Evolutionary conservation across 2,797 vertebrate species (phyloP).

Genomic region (Acomys russatus): DNA sequence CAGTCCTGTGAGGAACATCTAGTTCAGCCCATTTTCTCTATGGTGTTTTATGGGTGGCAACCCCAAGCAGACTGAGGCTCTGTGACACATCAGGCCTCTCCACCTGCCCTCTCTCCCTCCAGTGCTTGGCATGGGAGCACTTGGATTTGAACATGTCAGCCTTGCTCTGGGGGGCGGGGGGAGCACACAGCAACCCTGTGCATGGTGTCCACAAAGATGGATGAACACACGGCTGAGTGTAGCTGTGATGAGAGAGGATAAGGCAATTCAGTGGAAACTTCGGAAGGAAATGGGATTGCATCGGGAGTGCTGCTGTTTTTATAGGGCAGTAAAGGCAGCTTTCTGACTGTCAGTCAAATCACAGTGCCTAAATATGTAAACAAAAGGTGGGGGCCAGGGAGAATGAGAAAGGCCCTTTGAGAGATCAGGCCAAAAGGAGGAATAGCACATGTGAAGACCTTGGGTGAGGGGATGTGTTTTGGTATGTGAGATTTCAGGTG

Average conservation of each 20-base stretch:
- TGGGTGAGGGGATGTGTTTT: background rate
- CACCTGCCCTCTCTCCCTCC: background rate
- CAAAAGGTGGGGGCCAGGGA: background rate
- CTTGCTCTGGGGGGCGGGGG: too few relatives aligned
- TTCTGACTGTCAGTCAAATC: background rate
- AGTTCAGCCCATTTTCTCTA: background rate
- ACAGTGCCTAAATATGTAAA: background rate
- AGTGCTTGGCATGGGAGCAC: background rate
- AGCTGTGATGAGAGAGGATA: background rate
- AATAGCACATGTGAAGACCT: background rate
- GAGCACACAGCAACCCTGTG: background rate
- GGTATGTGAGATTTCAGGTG: background rate
- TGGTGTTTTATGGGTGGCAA: background rate
- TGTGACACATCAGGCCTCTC: background rate
- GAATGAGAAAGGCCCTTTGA: background rate
- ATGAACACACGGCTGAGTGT: background rate
- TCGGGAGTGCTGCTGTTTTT: background rate
- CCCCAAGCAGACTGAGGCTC: background rate
- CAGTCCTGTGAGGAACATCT: background rate
- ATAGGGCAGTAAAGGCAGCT: background rate
- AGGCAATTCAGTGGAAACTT: background rate
- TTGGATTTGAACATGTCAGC: background rate
- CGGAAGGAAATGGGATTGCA: background rate
- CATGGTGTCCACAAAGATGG: background rate
- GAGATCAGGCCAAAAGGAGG: background rate